Evolutionary conservation across 2,888 invertebrate species (phyloP).

Genomic region (Artemia sp.): DNA sequence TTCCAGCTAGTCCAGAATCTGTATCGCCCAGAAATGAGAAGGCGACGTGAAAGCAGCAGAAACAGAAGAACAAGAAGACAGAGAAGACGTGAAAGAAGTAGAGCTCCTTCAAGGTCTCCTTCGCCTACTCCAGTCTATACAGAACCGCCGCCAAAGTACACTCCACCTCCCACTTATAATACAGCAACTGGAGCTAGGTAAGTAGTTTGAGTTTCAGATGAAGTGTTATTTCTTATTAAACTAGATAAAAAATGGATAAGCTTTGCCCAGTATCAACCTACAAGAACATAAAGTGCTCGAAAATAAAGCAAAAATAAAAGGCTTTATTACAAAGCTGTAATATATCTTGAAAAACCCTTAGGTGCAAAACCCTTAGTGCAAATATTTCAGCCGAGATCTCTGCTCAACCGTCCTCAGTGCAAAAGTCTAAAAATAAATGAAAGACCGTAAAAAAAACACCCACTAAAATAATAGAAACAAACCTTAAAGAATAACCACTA

Average conservation of each 20-base stretch:
- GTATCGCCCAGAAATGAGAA: not conserved
- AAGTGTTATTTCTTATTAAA: not conserved
- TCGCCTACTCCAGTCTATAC: conserved; percentile 18
- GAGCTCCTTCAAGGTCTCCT: conserved; percentile 17
- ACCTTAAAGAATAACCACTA: too few relatives aligned
- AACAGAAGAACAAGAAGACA: conserved; percentile 30
- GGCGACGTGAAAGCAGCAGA: conserved; percentile 23
- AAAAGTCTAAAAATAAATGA: too few relatives aligned
- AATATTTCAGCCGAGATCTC: too few relatives aligned
- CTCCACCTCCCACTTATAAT: conserved; percentile 78
- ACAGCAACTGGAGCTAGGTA: conserved; percentile 65
- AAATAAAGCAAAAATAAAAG: too few relatives aligned
- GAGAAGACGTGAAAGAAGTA: conserved; percentile 16
- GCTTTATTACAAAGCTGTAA: too few relatives aligned
- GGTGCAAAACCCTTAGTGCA: too few relatives aligned
- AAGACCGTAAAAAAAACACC: too few relatives aligned
- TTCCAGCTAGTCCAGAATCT: conserved; percentile 4
- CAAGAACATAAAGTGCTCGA: too few relatives aligned
- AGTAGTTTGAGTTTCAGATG: conserved; percentile 19
- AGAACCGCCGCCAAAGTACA: conserved; percentile 80
- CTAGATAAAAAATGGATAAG: not conserved
- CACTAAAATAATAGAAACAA: too few relatives aligned
- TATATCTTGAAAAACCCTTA: too few relatives aligned
- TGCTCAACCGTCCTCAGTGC: too few relatives aligned
- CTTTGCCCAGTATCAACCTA: not conserved